These are phyloP conservation scores for Tupaia tana DNA, from an alignment of 2,113 vertebrate species.

Conservation along the genomic window DNA sequence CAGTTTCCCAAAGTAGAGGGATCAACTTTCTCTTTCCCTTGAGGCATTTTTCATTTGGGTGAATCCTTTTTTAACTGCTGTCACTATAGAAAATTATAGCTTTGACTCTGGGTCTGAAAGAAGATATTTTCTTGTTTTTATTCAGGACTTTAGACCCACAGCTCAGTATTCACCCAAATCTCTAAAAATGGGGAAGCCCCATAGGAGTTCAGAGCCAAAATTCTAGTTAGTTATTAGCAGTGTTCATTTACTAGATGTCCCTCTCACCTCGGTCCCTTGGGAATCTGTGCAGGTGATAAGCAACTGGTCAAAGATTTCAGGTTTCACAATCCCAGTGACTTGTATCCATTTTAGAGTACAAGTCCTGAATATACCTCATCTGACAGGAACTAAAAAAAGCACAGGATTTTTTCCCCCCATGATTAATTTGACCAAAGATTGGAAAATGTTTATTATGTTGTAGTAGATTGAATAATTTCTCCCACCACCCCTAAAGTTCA, in stretches of 20 bases:
- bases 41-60: constrained; percentile 44
- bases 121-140: constrained; percentile 48
- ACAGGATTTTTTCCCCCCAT: background rate
- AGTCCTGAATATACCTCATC: background rate
- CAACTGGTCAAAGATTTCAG: background rate
- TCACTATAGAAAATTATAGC: constrained; percentile 14
- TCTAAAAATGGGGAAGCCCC: background rate
- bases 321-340: background rate
- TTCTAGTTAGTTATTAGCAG: background rate
- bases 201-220: background rate
- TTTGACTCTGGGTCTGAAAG: background rate
- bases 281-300: background rate
- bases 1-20: background rate
- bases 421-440: constrained; percentile 46
- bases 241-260: background rate
- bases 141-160: background rate
- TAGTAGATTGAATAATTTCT: background rate
- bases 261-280: background rate
- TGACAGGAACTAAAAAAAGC: background rate
- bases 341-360: constrained; percentile 33
- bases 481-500: background rate
- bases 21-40: constrained; percentile 4
- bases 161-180: background rate
- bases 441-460: constrained; percentile 9
- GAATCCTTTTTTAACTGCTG: constrained; percentile 13